Conservation (phyloP, 1,140 invertebrate genomes). For the Hydropsyche tenuis region DNA sequence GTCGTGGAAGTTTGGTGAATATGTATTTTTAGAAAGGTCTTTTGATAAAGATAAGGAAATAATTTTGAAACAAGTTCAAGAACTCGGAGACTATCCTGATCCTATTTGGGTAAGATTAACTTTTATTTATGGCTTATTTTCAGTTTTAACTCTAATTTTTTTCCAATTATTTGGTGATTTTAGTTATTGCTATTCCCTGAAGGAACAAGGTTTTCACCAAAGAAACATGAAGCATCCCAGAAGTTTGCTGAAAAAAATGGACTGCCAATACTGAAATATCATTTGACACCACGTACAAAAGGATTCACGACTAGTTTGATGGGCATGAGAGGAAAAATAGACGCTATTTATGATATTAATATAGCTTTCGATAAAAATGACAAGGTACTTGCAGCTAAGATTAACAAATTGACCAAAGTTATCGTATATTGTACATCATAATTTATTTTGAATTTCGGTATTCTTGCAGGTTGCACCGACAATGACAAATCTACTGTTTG, state of each 20-base stretch:
- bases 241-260: conserved; percentile 88
- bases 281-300: conserved; percentile 88
- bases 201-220: conserved; percentile 89
- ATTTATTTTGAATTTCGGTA: too few species aligned
- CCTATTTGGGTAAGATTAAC: conserved; percentile 79
- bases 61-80: conserved; percentile 79
- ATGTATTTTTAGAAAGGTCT: conserved; percentile 89
- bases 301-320: conserved; percentile 85
- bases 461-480: conserved; percentile 69
- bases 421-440: too few species aligned
- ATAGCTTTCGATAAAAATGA: conserved; percentile 76
- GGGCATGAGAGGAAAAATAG: conserved; percentile 75
- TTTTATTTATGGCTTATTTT: too few species aligned
- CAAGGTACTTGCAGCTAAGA: conserved; percentile 54
- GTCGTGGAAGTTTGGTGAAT: conserved; percentile 93
- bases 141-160: too few species aligned
- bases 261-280: conserved; percentile 84
- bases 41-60: conserved; percentile 89
- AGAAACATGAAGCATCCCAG: conserved; percentile 86
- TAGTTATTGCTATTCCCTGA: conserved; percentile 90
- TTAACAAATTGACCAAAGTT: too few species aligned
- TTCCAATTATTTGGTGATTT: conserved; percentile 46
- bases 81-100: conserved; percentile 86
- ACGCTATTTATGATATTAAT: conserved; percentile 86
- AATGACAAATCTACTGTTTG: conserved; percentile 82